Conservation (phyloP, 2,797 vertebrate species). For the Orestias chungarensis region DNA sequence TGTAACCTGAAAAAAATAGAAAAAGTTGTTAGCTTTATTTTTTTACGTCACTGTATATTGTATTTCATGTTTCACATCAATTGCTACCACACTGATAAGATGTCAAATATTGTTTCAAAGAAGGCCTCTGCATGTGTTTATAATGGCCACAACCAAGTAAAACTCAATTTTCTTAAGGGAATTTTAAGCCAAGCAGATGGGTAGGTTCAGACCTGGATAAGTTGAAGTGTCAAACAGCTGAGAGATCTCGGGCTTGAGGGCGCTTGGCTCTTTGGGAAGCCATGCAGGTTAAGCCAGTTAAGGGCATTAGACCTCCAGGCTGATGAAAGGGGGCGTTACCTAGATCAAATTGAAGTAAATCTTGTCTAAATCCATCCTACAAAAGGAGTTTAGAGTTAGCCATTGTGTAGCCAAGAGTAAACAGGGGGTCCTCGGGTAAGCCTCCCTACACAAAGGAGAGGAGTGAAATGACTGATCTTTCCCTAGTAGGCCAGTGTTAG, state of each 20-base stretch:
- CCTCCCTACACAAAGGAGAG: slow-evolving; percentile 69
- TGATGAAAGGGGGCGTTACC: slow-evolving; percentile 87
- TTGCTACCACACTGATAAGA: slow-evolving; percentile 53
- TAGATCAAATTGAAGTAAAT: slow-evolving; percentile 88
- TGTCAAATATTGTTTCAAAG: slow-evolving; percentile 59
- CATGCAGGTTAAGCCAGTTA: slow-evolving; percentile 83
- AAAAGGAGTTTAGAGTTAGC: slow-evolving; percentile 84
- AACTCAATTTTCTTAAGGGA: slow-evolving; percentile 50
- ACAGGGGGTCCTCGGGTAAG: slow-evolving; percentile 83
- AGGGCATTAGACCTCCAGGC: slow-evolving; percentile 89
- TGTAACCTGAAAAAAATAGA: background rate
- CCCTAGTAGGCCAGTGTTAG: slow-evolving; percentile 78
- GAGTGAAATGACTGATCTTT: slow-evolving; percentile 74
- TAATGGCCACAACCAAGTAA: slow-evolving; percentile 61
- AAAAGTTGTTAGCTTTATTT: background rate
- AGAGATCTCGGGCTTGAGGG: slow-evolving; percentile 74
- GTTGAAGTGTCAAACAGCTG: slow-evolving; percentile 62
- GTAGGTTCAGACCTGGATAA: slow-evolving; percentile 40
- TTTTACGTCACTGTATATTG: background rate
- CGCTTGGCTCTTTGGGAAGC: slow-evolving; percentile 79
- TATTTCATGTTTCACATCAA: slow-evolving; percentile 37
- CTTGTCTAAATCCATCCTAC: slow-evolving; percentile 86
- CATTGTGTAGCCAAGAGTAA: slow-evolving; percentile 84
- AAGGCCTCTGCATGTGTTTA: slow-evolving; percentile 64
- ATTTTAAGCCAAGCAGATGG: slow-evolving; percentile 44